Evolutionary conservation across 2,888 invertebrate species (phyloP), one percentile per base, ranked within the genome.

Genomic region (Dione vanillae): DNA sequence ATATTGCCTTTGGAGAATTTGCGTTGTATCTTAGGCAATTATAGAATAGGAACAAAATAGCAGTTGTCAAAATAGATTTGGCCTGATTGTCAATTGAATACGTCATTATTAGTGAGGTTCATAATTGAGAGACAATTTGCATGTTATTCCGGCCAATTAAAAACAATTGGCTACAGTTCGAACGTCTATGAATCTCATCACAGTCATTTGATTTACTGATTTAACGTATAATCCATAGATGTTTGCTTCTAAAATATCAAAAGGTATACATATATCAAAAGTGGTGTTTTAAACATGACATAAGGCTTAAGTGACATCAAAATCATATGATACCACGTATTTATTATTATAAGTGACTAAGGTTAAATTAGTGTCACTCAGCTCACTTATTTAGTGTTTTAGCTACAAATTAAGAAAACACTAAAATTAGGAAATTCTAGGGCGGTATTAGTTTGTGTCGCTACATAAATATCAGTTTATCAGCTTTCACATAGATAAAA

Each of bases 41-140:
- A 69, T 69, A 67, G 67, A 69, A 71, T 71, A 52, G 71, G 47
- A 56, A 58, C 72, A 74, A 70, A 67, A 45, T 56, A 62, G 62
- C 47, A 65, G 70, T 70, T 76, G 75, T 76, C 74, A 72, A 75
- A 75, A 76, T 75, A 77, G 72, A 76, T 77, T 76, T 76, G 73
- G 76, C 75, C 76, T 76, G 76, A 78, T 77, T 77, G 77, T 77
- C 78, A 78, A 78, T 78, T 78, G 78, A 76, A 73, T 71, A 75
- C 75, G 75, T 78, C 77, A 74, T 77, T 76, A 78, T 77, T 77
- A 77, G 77, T 75, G 71, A 75, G 75, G 74, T 75, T 75, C 71
- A 76, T 78, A 78, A 78, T 78, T 78, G 78, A 74, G 61, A 74
- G 77, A 73, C 78, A 78, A 78, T 78, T 78, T 76, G 75, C 69